Base-by-base conservation (phyloP, 2,797 vertebrate species). In the Coregonus ussuriensis region DNA sequence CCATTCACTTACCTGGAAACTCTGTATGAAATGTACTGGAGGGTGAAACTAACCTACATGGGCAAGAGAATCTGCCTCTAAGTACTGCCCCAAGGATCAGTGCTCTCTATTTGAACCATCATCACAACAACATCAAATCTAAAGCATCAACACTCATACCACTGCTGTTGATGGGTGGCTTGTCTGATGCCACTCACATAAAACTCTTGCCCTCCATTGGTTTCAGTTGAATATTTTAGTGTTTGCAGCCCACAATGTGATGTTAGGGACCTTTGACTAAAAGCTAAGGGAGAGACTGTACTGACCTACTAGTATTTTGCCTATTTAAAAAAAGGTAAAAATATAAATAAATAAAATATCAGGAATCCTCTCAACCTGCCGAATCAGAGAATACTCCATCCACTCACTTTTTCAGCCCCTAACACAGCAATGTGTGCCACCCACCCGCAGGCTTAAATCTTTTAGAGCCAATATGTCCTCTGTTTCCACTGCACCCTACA, bases 401-500 rank as follows among this genome's bases (percentile, higher is more conserved):
- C 0, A 47, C 0, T 37, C 68, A n/a, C 37, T 70, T 2, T 2
- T 70, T 13, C 68, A 6, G 37, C 6, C n/a, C 66, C 31, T 67
- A 33, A 67, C 4, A 31, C 52, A 73, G 37, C 6, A 53, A 47
- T 1, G 47, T 18, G 72, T 25, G 88, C 82, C 85, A 85, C 84
- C 81, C 85, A 86, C 87, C 83, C 86, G 67, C 80, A 41, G 83
- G 78, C 87, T 90, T 91, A 83, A 91, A 92, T 93, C 88, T 91
- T 91, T 92, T 77, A 92, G 78, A 79, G 82, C 86, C 81, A 85
- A 81, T 87, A 89, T 89, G 89, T 87, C 89, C 86, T 81, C 89
- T 84, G 83, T 87, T 90, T 90, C 86, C 82, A 87, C 90, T 92
- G 89, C 91, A 92, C 89, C 89, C 89, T 90, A 88, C 92, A 93